Percentiles rank a stretch among this genome's conserved stretches.
phyloP scores from a whole-genome alignment of 1,140 invertebrate species.

The Planococcus citri region DNA sequence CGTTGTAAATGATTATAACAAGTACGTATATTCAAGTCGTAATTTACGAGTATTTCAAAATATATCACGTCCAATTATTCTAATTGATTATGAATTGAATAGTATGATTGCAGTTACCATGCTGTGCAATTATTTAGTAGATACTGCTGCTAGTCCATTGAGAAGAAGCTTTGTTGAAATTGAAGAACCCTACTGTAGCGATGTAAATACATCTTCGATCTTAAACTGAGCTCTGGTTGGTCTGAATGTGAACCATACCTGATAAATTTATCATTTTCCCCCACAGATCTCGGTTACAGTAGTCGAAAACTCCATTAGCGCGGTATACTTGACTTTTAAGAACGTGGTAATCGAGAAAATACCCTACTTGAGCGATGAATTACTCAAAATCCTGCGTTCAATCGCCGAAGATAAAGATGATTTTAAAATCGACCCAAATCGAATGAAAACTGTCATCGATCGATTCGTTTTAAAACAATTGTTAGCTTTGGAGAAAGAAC shows the following conservation, averaged over 20 bases:
- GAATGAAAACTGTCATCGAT: constrained; percentile 57
- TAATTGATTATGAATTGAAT: constrained; percentile 29
- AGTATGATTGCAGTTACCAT: constrained; percentile 48
- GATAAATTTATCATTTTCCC: constrained; percentile 22
- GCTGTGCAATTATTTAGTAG: constrained; percentile 71
- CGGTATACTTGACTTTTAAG: constrained; percentile 57
- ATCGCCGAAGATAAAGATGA: constrained; percentile 39
- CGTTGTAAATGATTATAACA: constrained; percentile 42
- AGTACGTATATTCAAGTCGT: constrained; percentile 29
- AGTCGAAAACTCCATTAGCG: constrained; percentile 55
- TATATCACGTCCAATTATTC: neutral
- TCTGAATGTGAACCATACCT: no score
- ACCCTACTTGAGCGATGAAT: constrained; percentile 36
- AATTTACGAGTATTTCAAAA: neutral
- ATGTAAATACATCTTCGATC: constrained; percentile 39
- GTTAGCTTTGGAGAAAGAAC: constrained; percentile 57
- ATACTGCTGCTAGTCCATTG: constrained; percentile 69
- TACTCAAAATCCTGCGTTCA: constrained; percentile 41
- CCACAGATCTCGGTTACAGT: constrained; percentile 50
- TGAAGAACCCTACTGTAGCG: constrained; percentile 65
- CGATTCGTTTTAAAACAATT: constrained; percentile 57
- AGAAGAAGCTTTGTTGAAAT: constrained; percentile 74
- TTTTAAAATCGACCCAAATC: constrained; percentile 57
- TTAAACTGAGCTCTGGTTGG: no score
- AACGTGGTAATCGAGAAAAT: constrained; percentile 63